These are phyloP conservation scores for Platerodrilus igneus DNA, from an alignment of 2,888 invertebrate genomes.

Conservation along the genomic window DNA sequence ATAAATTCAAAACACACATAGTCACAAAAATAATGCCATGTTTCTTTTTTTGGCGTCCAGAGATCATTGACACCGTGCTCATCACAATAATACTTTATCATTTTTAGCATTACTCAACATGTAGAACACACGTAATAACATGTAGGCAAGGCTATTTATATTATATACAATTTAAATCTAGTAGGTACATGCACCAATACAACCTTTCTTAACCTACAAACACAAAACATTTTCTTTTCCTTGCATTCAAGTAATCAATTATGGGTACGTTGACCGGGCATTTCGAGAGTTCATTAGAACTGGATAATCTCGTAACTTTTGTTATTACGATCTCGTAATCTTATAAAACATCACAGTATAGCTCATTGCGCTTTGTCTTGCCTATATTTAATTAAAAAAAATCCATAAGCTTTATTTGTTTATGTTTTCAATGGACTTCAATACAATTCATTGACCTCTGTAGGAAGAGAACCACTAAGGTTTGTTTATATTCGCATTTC, in stretches of 20 bases:
- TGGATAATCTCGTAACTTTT: conserved; percentile 26
- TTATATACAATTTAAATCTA: too few relatives aligned
- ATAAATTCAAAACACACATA: conserved; percentile 40
- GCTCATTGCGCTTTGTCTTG: conserved; percentile 16
- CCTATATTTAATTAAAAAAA: conserved; percentile 17
- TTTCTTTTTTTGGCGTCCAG: conserved; percentile 32
- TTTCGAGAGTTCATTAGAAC: conserved; percentile 28
- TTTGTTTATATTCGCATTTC: conserved; percentile 25
- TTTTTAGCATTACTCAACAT: too few relatives aligned
- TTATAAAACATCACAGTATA: too few relatives aligned
- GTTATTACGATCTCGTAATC: conserved; percentile 23
- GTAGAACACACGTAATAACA: too few relatives aligned
- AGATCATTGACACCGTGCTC: conserved; percentile 45
- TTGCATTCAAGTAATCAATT: conserved; percentile 27
- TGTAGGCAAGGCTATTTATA: too few relatives aligned
- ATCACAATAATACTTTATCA: conserved; percentile 33
- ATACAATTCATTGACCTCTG: conserved; percentile 24
- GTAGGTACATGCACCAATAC: conserved; percentile 24
- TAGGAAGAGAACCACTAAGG: conserved; percentile 22
- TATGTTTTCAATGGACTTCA: conserved; percentile 22
- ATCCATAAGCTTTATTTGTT: conserved; percentile 25
- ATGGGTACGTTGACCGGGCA: conserved; percentile 33
- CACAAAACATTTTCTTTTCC: conserved; percentile 32
- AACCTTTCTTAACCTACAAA: conserved; percentile 36
- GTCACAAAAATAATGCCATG: conserved; percentile 37